Evolutionary conservation across 2,888 invertebrate species (phyloP).

Genomic region (Sthenelais limicola): DNA sequence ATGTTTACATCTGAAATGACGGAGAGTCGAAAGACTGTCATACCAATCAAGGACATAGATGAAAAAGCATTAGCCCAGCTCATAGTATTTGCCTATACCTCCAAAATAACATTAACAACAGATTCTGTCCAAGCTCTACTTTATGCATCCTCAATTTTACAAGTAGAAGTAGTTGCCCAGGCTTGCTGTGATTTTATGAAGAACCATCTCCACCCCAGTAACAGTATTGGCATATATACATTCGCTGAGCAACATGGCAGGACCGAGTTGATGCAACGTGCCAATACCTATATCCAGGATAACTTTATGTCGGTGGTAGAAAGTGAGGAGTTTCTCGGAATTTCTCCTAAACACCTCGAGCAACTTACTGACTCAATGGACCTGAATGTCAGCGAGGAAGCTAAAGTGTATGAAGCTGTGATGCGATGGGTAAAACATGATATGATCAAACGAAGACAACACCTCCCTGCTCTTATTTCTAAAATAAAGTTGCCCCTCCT

Average conservation of each 20-base stretch:
- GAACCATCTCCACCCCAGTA: constrained; percentile 71
- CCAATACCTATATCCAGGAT: constrained; percentile 67
- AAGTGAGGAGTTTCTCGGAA: constrained; percentile 65
- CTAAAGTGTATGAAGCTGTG: constrained; percentile 71
- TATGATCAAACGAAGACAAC: constrained; percentile 57
- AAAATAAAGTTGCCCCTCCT: constrained; percentile 71
- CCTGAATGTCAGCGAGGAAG: constrained; percentile 65
- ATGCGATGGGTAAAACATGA: constrained; percentile 72
- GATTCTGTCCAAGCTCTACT: constrained; percentile 73
- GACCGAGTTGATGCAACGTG: constrained; percentile 63
- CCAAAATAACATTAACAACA: constrained; percentile 69
- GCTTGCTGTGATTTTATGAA: constrained; percentile 74
- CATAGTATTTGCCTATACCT: constrained; percentile 73
- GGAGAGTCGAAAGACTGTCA: constrained; percentile 63
- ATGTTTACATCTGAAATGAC: constrained; percentile 74
- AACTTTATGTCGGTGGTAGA: constrained; percentile 66
- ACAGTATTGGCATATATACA: constrained; percentile 72
- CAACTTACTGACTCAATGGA: constrained; percentile 63
- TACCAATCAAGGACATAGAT: constrained; percentile 70
- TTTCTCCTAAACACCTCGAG: constrained; percentile 63
- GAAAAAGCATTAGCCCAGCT: constrained; percentile 67
- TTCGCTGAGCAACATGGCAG: constrained; percentile 73
- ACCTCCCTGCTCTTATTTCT: constrained; percentile 64
- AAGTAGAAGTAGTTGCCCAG: constrained; percentile 72
- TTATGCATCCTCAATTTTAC: constrained; percentile 73